These are phyloP conservation scores for Erebia palarica DNA, from an alignment of 2,888 invertebrate genomes.

Conservation along the genomic window DNA sequence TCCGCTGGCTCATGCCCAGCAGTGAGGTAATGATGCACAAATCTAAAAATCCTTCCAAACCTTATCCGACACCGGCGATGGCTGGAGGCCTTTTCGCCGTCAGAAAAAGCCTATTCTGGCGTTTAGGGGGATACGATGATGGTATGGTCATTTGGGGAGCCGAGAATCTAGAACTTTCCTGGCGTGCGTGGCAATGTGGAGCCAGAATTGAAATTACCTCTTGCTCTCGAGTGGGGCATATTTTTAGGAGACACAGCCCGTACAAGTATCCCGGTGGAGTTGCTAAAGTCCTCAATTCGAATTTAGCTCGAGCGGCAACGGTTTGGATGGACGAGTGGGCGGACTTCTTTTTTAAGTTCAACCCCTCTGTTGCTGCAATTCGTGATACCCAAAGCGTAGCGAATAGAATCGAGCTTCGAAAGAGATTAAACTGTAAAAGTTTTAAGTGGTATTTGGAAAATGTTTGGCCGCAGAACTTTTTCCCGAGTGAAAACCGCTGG, in stretches of 20 bases:
- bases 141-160: conserved; percentile 97
- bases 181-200: conserved; percentile 98
- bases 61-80: conserved; percentile 93
- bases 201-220: conserved; percentile 95
- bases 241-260: conserved; percentile 95
- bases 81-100: conserved; percentile 97
- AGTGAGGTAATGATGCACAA: conserved; percentile 84
- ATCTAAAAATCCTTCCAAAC: conserved; percentile 84
- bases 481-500: conserved; percentile 93
- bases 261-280: conserved; percentile 98
- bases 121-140: conserved; percentile 89
- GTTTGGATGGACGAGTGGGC: conserved; percentile 99
- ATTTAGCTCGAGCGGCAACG: conserved; percentile 95
- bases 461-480: conserved; percentile 98
- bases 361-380: conserved; percentile 84
- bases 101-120: conserved; percentile 91
- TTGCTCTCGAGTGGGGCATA: conserved; percentile 96
- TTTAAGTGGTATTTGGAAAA: conserved; percentile 97
- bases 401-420: conserved; percentile 85
- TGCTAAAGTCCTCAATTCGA: conserved; percentile 92
- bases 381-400: conserved; percentile 84
- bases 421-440: conserved; percentile 89
- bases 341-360: conserved; percentile 94
- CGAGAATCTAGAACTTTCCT: conserved; percentile 98
- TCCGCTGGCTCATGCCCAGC: conserved; percentile 91